Percentiles rank a stretch among this genome's conserved stretches.
These are phyloP conservation scores for Pseudorhiza aurosa DNA, from an alignment of 30 jellyfish, hydroid and myxozoan genomes.

Conservation along the genomic window DNA sequence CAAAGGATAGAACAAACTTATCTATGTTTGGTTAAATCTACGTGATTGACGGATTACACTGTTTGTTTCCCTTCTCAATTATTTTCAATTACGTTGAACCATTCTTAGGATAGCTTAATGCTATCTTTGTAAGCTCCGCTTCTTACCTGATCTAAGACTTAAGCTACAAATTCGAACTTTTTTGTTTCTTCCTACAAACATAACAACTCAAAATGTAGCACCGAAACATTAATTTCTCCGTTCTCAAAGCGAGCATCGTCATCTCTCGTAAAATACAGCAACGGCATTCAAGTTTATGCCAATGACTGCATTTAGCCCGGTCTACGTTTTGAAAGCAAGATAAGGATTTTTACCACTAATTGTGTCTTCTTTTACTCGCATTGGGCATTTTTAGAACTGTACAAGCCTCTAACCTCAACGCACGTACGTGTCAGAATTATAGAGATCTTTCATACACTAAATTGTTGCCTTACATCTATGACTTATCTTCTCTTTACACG, in stretches of 20 bases:
- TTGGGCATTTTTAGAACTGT: too few species aligned
- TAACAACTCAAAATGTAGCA: conserved; percentile 8
- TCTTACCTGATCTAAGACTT: conserved; percentile 13
- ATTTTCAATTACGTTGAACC: conserved; percentile 50
- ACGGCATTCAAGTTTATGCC: too few species aligned
- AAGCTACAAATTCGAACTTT: conserved; percentile 35
- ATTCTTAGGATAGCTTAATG: conserved; percentile 31
- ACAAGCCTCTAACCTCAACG: too few species aligned
- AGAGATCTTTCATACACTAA: too few species aligned
- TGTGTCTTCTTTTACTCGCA: too few species aligned
- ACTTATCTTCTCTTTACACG: too few species aligned
- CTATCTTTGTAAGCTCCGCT: conserved; percentile 67
- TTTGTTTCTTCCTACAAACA: conserved; percentile 15
- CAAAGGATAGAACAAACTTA: conserved; percentile 58
- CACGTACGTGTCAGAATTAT: too few species aligned
- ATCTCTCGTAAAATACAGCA: too few species aligned
- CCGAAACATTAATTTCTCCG: conserved; percentile 12
- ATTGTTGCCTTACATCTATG: too few species aligned
- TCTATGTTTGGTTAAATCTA: conserved; percentile 63
- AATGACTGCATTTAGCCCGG: too few species aligned
- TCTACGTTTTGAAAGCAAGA: too few species aligned
- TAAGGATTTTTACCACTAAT: too few species aligned
- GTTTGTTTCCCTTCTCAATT: conserved; percentile 74
- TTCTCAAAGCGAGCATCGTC: conserved; percentile 1
- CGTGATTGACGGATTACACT: conserved; percentile 68